These are phyloP conservation scores for Chiloscyllium plagiosum DNA, from an alignment of 2,113 vertebrate species.

Conservation along the genomic window DNA sequence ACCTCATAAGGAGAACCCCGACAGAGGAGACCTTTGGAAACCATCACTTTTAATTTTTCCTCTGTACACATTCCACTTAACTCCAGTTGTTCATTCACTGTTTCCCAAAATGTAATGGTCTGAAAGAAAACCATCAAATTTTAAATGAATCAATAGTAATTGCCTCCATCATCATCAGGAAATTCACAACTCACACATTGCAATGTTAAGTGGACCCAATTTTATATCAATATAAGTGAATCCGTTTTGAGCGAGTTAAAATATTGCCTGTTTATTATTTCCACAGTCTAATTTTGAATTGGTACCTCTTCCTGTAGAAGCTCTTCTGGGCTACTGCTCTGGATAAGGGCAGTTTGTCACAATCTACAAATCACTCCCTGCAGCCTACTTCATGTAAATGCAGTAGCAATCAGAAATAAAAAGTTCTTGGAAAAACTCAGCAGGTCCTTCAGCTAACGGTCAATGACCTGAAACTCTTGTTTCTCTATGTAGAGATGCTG, in stretches of 20 bases:
- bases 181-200: not conserved
- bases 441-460: no score
- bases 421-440: no score
- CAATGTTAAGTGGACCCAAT: not conserved
- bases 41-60: not conserved
- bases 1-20: not conserved
- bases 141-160: not conserved
- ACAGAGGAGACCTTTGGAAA: not conserved
- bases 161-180: not conserved
- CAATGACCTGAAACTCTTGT: no score
- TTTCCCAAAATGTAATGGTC: not conserved
- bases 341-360: not conserved
- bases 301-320: not conserved
- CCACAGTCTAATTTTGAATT: not conserved
- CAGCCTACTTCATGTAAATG: not conserved
- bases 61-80: not conserved
- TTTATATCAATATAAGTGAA: no score
- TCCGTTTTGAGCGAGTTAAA: no score
- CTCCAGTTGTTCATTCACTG: not conserved
- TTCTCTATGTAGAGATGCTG: no score
- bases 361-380: not conserved
- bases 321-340: not conserved
- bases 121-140: not conserved
- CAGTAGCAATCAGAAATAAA: no score
- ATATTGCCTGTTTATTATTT: not conserved